These are phyloP conservation scores for Epinotia bilunana DNA, from an alignment of 2,888 invertebrate genomes.

Conservation along the genomic window DNA sequence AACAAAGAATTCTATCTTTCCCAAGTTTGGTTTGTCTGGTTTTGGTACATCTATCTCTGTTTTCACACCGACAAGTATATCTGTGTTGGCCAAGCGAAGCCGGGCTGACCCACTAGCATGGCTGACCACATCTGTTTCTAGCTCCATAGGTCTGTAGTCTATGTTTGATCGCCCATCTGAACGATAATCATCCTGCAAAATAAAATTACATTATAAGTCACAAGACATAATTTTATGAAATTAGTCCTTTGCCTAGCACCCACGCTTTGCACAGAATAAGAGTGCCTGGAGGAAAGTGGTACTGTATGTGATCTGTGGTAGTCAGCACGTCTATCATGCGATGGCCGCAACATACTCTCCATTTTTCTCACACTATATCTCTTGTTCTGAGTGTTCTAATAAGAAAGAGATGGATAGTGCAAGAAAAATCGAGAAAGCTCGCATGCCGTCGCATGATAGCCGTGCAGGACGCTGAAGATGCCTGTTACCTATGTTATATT, in stretches of 20 bases:
- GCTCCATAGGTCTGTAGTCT: slow-evolving; percentile 93
- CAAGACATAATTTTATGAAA: not conserved
- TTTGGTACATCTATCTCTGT: slow-evolving; percentile 93
- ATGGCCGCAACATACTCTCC: no score
- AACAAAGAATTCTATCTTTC: slow-evolving; percentile 97
- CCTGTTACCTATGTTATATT: no score
- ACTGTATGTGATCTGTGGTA: no score
- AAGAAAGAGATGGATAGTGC: no score
- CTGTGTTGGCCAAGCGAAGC: slow-evolving; percentile 94
- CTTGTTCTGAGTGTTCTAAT: no score
- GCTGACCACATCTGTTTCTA: slow-evolving; percentile 93
- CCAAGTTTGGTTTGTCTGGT: slow-evolving; percentile 89
- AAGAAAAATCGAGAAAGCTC: no score
- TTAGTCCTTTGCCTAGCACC: not conserved
- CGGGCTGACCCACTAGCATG: slow-evolving; percentile 95
- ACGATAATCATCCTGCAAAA: slow-evolving; percentile 91
- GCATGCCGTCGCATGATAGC: no score
- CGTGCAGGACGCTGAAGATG: no score
- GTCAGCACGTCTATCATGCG: no score
- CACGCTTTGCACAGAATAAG: no score
- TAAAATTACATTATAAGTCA: slow-evolving; percentile 12
- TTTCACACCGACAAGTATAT: slow-evolving; percentile 96
- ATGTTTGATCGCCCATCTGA: slow-evolving; percentile 92
- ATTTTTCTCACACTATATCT: no score
- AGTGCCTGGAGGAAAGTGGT: no score